Conservation (phyloP, 1,140 invertebrate genomes). For the Colletes gigas region DNA sequence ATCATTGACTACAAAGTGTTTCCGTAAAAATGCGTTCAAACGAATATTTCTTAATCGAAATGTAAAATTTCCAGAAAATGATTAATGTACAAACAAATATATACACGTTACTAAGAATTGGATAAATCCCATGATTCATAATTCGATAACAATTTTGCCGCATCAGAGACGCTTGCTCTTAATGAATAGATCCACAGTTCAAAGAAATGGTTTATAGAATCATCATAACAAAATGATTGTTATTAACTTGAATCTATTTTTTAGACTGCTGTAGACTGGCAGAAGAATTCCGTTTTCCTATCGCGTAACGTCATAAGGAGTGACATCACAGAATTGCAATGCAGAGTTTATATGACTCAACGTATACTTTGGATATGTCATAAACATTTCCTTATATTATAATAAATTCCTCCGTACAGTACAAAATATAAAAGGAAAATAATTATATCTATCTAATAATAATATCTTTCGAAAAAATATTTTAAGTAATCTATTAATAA, state of each 20-base stretch:
- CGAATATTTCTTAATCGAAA: neutral
- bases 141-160: no score
- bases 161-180: no score
- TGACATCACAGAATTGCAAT: constrained; percentile 31
- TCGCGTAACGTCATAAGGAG: neutral
- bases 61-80: neutral
- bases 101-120: neutral
- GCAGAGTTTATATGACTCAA: constrained; percentile 10
- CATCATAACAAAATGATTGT: neutral
- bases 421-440: no score
- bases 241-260: no score
- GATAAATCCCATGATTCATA: no score
- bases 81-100: neutral
- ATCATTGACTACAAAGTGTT: no score
- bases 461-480: no score
- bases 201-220: no score
- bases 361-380: neutral
- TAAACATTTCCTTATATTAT: neutral
- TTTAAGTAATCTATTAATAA: no score
- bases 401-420: neutral
- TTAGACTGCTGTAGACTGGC: no score
- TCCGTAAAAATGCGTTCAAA: neutral
- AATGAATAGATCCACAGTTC: no score
- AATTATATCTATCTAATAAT: no score
- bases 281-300: neutral